Base-by-base conservation (phyloP, 1,140 invertebrate genomes). In the Drosophila sulfurigaster region DNA sequence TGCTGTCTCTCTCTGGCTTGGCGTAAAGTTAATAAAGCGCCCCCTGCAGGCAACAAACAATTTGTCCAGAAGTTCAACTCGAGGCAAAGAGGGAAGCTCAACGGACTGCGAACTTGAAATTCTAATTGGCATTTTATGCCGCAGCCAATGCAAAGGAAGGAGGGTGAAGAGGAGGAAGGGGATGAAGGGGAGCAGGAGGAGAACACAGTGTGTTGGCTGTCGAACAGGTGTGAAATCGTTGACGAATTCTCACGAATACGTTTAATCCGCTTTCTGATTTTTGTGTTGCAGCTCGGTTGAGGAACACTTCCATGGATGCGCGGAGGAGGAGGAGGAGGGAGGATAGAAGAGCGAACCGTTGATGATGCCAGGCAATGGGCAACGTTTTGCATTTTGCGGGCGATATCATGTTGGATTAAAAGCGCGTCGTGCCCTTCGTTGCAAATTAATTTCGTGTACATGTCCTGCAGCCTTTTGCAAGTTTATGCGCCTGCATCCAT, bases 251-350 rank as follows among this genome's bases (percentile, higher is more conserved):
- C 85, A 88, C 85, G 85, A 85, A 85, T 89, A 88, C 83, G 81
- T 89, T 88, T 88, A 88, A 88, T 88, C 85, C 85, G 85, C 85
- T 88, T 88, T 88, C 81, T 79, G 85, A 88, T 88, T 88, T 88
- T 89, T 87, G 82, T 87, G 82, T 62, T 43, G 66, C 57, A 69
- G 57, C 66, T 25, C 35, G 38, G 3, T n/a, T 43, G 41, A n/a
- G n/a, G 4, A 13, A 25, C 20, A 25, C 20, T 25, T 25, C 20
- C 20, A 25, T 25, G 20, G 20, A 25, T 16, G 16, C 1, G 20
- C 3, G 2, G 20, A 20, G 3, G 20, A 25, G 20, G 20, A 20
- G 16, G 16, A 25, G 20, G 20, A 25, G 20, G 20, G 2, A 25
- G 20, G 0, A 2, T 2, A 1, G 20, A 25, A 3, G 20, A 25